phyloP scores from a whole-genome alignment of 2,113 vertebrate species.

The Pituophis catenifer region DNA sequence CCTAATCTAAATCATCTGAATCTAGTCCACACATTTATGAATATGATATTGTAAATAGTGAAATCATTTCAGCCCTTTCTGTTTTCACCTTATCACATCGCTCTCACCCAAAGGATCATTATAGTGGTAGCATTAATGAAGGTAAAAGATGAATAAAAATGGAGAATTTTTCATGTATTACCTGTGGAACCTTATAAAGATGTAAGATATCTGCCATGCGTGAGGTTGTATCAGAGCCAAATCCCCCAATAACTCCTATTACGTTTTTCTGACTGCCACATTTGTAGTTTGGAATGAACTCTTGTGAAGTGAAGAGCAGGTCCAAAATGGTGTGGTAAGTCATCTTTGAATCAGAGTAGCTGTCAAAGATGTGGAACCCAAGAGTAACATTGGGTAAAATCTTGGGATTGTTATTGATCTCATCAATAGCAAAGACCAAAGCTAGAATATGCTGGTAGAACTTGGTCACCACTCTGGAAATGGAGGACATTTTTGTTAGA shows the following conservation, averaged over 20 bases:
- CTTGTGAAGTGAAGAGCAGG: neutral
- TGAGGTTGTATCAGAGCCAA: neutral
- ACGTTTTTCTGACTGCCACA: neutral
- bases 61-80: neutral
- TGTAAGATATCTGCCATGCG: neutral
- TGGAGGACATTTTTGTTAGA: neutral
- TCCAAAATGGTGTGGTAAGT: neutral
- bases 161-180: neutral
- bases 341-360: neutral
- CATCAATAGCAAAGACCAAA: neutral
- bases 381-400: neutral
- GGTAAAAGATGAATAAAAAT: neutral
- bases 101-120: neutral
- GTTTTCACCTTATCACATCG: neutral
- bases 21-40: neutral
- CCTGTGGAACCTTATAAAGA: neutral
- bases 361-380: neutral
- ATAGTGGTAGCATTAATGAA: neutral
- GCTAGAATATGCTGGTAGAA: neutral
- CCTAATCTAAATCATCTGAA: neutral
- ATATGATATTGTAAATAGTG: neutral
- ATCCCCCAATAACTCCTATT: neutral
- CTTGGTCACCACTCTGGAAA: neutral
- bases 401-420: neutral
- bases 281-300: neutral